Base-by-base conservation (phyloP, 2,888 invertebrate genomes). In the Drosophila setosimentum region DNA sequence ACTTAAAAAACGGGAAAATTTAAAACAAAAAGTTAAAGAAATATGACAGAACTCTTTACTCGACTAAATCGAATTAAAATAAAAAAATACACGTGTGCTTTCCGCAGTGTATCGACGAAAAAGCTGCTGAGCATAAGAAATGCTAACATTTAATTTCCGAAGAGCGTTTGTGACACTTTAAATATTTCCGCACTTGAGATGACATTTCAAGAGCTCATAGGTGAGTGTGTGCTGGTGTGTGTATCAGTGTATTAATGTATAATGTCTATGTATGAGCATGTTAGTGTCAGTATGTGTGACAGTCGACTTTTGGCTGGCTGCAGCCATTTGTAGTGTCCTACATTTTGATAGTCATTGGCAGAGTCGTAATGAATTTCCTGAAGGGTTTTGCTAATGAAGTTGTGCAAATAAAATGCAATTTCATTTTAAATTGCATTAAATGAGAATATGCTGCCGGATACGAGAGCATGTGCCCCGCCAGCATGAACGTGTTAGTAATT, bases 141-240 rank as follows among this genome's bases (percentile, higher is more conserved):
- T 76, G 79, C 62, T 77, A 80, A 70, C 83, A 87, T 87, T 84
- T 90, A 87, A 89, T 88, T 88, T 88, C 89, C 87, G 78, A 82
- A 76, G 73, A 81, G 81, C 89, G 76, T 89, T 70, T 87, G 79
- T 83, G 86, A 81, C 82, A 76, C 86, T 89, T 89, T 87, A 91
- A 91, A 89, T 87, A 89, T 89, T 91, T 89, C 90, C 91, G 91
- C 80, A 82, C 86, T 91, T 78, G 68, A 82, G 64, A 68, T 73
- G 73, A 73, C 88, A 79, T 73, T 85, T 78, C 74, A 48, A 66
- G 79, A 60, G 68, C 35, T 40, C 37, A 58, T 50, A 67, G 68
- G 67, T 80, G 68, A 55, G 55, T 73, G 70, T 61, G 33, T 64
- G 57, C 40, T 13, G 7, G 27, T 27, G 32, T 51, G 53, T 61